Evolutionary conservation across 2,888 invertebrate genomes (phyloP).

Genomic region (Cosmia pyralina): DNA sequence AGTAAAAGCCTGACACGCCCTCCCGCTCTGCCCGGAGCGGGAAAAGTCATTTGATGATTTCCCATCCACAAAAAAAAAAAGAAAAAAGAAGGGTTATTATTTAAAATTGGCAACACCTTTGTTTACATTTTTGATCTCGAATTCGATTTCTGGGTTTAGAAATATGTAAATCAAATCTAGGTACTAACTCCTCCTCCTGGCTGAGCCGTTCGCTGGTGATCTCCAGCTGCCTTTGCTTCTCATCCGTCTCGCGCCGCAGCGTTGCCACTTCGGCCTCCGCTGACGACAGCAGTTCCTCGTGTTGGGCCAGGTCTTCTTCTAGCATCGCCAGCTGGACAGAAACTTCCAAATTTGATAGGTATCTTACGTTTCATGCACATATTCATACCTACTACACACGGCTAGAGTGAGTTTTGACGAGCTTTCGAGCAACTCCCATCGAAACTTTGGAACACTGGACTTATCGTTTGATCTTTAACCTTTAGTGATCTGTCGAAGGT

Average conservation of each 20-base stretch:
- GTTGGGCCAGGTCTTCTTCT: constrained; percentile 78
- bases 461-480: background rate
- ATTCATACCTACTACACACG: no score
- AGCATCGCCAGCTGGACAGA: constrained; percentile 73
- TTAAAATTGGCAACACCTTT: no score
- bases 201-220: constrained; percentile 67
- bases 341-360: background rate
- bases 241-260: constrained; percentile 71
- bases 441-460: background rate
- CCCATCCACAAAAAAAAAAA: no score
- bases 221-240: constrained; percentile 67
- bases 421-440: background rate
- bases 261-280: constrained; percentile 75
- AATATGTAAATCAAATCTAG: background rate
- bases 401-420: background rate
- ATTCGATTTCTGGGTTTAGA: no score
- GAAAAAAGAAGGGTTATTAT: no score
- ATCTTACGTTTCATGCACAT: background rate
- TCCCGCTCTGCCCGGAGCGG: no score
- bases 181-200: constrained; percentile 73
- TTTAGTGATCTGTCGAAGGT: background rate
- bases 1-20: no score
- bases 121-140: no score
- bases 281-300: constrained; percentile 74
- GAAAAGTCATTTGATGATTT: no score